A percentile compares a stretch with the other conserved stretches of the same genome.
These are phyloP conservation scores for Pelagia noctiluca DNA, from an alignment of 30 jellyfish, hydroid and myxozoan species.

Conservation along the genomic window DNA sequence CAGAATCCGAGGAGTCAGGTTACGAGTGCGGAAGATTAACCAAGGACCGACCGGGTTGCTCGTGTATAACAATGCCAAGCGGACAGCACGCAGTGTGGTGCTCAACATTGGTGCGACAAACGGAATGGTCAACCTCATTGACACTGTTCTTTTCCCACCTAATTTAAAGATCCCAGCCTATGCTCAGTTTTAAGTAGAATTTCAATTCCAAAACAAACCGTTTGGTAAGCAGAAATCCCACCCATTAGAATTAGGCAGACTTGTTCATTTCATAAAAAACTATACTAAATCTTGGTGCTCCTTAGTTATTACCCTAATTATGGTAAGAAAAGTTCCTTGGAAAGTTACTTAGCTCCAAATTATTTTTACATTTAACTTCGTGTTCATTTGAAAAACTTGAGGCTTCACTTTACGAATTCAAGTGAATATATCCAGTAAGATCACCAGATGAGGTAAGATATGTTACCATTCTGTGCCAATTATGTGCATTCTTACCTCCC, in stretches of 20 bases:
- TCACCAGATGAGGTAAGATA: too few relatives aligned
- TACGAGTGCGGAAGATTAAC: slow-evolving; percentile 47
- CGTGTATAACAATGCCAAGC: not conserved
- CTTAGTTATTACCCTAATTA: too few relatives aligned
- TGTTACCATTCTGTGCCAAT: too few relatives aligned
- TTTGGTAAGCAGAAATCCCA: too few relatives aligned
- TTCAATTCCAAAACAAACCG: not conserved
- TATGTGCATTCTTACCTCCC: too few relatives aligned
- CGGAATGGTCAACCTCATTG: slow-evolving; percentile 52
- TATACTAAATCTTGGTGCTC: not conserved
- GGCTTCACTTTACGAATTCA: too few relatives aligned
- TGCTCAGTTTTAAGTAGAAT: not conserved
- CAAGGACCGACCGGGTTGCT: slow-evolving; percentile 41
- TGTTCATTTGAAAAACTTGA: not conserved
- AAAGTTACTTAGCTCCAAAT: not conserved
- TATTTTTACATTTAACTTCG: not conserved
- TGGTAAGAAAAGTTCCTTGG: not conserved
- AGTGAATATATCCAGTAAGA: too few relatives aligned
- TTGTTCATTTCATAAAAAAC: not conserved
- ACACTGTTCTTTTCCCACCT: slow-evolving; percentile 61
- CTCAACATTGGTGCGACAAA: slow-evolving; percentile 52
- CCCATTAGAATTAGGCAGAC: too few relatives aligned
- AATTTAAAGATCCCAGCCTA: slow-evolving; percentile 25
- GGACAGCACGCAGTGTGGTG: slow-evolving; percentile 43
- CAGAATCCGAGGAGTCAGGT: slow-evolving; percentile 12